A percentile compares a stretch with the other conserved stretches of the same genome.
phyloP scores from a whole-genome alignment of 1,140 invertebrate species.

The Micrasema minimum region DNA sequence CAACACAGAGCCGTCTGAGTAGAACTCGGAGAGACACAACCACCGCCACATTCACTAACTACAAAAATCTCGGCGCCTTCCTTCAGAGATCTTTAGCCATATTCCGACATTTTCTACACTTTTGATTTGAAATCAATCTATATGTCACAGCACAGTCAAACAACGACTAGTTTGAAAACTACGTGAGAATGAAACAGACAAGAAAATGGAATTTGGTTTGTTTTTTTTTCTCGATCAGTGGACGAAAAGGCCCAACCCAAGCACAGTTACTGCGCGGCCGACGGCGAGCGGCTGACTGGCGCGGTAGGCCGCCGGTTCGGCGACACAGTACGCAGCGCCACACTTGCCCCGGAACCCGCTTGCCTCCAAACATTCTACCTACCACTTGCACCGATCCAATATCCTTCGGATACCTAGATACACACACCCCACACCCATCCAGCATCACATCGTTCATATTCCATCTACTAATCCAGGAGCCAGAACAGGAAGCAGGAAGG shows the following conservation, averaged over 20 bases:
- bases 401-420: background rate
- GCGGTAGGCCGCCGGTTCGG: constrained; percentile 33
- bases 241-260: background rate
- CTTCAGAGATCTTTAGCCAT: constrained; percentile 33
- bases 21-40: constrained; percentile 31
- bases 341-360: constrained; percentile 12
- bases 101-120: constrained; percentile 37
- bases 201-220: constrained; percentile 25
- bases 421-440: background rate
- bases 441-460: background rate
- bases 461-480: too few species aligned
- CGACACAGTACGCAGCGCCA: constrained; percentile 38
- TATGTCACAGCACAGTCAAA: constrained; percentile 20
- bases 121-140: constrained; percentile 16
- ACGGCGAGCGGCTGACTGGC: constrained; percentile 33
- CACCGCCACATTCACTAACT: constrained; percentile 40
- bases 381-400: background rate
- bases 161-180: background rate
- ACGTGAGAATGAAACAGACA: background rate
- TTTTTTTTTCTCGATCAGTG: background rate
- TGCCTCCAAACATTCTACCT: too few species aligned
- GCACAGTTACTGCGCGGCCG: constrained; percentile 16
- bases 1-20: constrained; percentile 27
- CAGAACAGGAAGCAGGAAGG: too few species aligned
- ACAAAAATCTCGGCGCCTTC: constrained; percentile 30